phyloP scores from a whole-genome alignment of 2,797 vertebrate genomes.

The Spinibarbus caldwelli region DNA sequence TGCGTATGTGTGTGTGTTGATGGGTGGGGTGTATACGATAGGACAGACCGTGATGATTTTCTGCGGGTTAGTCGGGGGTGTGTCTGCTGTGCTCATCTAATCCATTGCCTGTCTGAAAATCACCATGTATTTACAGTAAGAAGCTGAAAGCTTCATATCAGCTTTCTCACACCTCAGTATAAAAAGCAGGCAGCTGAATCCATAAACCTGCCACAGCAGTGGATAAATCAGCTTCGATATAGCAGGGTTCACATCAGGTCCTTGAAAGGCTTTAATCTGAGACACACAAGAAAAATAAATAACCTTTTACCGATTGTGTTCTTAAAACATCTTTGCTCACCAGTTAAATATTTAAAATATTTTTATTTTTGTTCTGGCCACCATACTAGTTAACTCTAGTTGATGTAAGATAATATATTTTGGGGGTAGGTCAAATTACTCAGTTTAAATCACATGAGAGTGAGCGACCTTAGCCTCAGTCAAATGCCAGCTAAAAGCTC shows the following conservation, averaged over 20 bases:
- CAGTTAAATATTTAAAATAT: neutral
- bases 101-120: conserved; percentile 35
- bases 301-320: neutral
- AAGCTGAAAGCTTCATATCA: conserved; percentile 1
- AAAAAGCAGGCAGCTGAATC: conserved; percentile 14
- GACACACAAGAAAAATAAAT: neutral
- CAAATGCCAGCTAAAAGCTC: neutral
- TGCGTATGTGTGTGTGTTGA: neutral
- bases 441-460: neutral
- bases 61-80: conserved; percentile 20
- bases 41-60: conserved; percentile 9
- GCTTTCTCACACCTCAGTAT: conserved; percentile 17
- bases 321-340: neutral
- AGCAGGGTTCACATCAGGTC: neutral
- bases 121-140: conserved; percentile 34
- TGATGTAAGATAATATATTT: neutral
- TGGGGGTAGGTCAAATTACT: neutral
- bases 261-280: neutral
- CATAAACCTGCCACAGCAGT: conserved; percentile 7
- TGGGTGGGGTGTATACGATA: neutral
- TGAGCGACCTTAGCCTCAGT: neutral
- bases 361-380: neutral
- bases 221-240: conserved; percentile 16
- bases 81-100: conserved; percentile 45
- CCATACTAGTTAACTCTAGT: neutral